These are phyloP conservation scores for Pseudococcus longispinus DNA, from an alignment of 2,888 invertebrate species.

Conservation along the genomic window DNA sequence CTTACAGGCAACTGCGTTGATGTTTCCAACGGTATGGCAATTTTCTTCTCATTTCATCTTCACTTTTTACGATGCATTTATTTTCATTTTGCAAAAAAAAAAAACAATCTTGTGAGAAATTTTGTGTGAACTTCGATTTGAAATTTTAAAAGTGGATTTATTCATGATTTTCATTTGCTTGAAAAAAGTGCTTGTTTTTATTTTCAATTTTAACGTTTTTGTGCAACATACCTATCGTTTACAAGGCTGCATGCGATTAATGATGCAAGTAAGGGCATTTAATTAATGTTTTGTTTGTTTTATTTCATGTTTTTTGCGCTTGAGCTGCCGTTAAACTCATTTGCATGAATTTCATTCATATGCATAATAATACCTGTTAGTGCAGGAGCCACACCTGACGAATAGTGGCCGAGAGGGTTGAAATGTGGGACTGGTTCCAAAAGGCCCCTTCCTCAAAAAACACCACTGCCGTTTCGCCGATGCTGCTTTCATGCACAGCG, in stretches of 20 bases:
- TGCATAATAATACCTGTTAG: too few relatives aligned
- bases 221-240: not conserved
- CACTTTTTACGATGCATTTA: not conserved
- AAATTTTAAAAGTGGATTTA: too few relatives aligned
- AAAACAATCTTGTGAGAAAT: too few relatives aligned
- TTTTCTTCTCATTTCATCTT: not conserved
- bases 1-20: slow-evolving; percentile 34
- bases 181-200: not conserved
- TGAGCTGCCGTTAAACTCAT: not conserved
- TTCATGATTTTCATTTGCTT: too few relatives aligned
- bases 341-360: not conserved
- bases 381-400: too few relatives aligned
- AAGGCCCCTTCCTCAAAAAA: too few relatives aligned
- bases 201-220: not conserved
- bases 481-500: too few relatives aligned
- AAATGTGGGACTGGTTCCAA: too few relatives aligned
- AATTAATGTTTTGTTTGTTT: not conserved
- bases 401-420: too few relatives aligned
- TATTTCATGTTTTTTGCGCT: not conserved
- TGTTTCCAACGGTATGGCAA: slow-evolving; percentile 33
- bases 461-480: too few relatives aligned
- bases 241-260: not conserved
- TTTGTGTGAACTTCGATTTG: too few relatives aligned
- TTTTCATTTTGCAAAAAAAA: too few relatives aligned
- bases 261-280: not conserved